Evolutionary conservation across 2,888 invertebrate genomes (phyloP), one percentile per base, ranked within the genome.

Genomic region (Hetaerina titia): DNA sequence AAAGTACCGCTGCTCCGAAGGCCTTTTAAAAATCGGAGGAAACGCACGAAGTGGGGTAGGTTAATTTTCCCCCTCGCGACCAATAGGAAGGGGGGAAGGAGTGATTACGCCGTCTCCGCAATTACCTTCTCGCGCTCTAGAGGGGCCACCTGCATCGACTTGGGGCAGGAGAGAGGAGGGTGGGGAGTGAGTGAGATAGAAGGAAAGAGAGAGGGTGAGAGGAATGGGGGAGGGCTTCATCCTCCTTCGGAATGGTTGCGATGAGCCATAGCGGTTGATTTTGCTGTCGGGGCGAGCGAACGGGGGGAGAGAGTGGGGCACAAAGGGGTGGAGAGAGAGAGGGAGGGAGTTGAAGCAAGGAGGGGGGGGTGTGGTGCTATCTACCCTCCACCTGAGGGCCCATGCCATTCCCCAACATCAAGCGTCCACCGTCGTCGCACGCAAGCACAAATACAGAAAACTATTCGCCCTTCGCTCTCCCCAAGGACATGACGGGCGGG

Each of bases 401-500:
- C 19, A 69, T 69, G 19, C 19, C 69, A 57, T 2, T 19, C 57
- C 89, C 22, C 11, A 31, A 19, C 88, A 19, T 22, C 17, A 8
- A 17, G 8, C 19, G 45, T 9, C 88, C 88, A n/a, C 56, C 56
- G 8, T 8, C 45, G 58, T n/a, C 22, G 89, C 57, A 89, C 57
- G 89, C 22, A 89, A 57, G 58, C 56, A 22, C 89, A n/a, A 57
- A 22, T 9, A 57, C 57, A 17, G 17, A 19, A 19, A 56, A 58
- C 57, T 81, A 25, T 89, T 89, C 57, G 58, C 89, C 89, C 89
- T 89, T 89, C 89, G 56, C 89, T 58, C 89, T 58, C 7, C 22
- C 89, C 89, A 89, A 89, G 89, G 89, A 89, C 89, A 89, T 13
- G 58, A 22, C 13, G n/a, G n/a, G n/a, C 19, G 89, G 22, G 58